These are phyloP conservation scores for Drosophila lini DNA, from an alignment of 1,140 invertebrate genomes.

Conservation along the genomic window DNA sequence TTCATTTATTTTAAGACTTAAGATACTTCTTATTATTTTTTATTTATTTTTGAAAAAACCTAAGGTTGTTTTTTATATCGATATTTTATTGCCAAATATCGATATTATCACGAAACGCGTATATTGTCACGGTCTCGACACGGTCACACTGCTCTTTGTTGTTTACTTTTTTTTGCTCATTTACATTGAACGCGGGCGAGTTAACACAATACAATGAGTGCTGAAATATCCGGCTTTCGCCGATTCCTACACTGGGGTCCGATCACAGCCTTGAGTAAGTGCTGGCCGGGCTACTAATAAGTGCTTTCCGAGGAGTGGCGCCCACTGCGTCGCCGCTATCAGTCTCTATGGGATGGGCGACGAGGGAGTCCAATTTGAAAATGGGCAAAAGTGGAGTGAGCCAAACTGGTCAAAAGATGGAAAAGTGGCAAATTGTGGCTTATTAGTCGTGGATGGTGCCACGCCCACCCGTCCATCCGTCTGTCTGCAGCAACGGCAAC, in stretches of 20 bases:
- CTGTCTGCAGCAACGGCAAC: conserved; percentile 26
- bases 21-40: no score
- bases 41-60: no score
- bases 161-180: conserved; percentile 44
- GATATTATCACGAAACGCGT: background rate
- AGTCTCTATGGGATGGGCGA: background rate
- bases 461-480: conserved; percentile 22
- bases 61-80: background rate
- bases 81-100: background rate
- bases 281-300: conserved; percentile 3
- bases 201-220: conserved; percentile 54
- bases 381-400: conserved; percentile 11
- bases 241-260: conserved; percentile 92
- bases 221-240: conserved; percentile 84
- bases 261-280: conserved; percentile 90
- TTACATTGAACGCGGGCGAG: conserved; percentile 37
- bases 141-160: conserved; percentile 17
- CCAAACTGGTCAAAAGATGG: conserved; percentile 11
- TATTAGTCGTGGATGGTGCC: conserved; percentile 6
- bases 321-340: background rate
- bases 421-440: conserved; percentile 31
- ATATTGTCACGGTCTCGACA: background rate
- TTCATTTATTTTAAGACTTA: no score
- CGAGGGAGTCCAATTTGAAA: conserved; percentile 15
- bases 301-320: background rate